Base-by-base conservation (phyloP, 2,113 vertebrate genomes). In the Oncorhynchus clarkii region DNA sequence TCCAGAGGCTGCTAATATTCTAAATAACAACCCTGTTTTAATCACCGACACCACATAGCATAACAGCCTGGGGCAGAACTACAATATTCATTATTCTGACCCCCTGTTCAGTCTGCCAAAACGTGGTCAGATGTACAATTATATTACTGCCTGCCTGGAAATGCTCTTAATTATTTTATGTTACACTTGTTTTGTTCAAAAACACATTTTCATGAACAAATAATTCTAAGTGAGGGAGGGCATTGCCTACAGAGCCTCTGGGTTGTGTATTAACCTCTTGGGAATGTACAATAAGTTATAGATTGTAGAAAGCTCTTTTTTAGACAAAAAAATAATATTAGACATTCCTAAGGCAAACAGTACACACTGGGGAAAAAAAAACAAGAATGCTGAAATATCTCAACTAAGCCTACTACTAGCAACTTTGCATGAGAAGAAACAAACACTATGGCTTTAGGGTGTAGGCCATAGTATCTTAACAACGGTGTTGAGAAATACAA, bases 61-160 rank as follows among this genome's bases (percentile, higher is more conserved):
- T 51, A 85, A 87, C 81, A 87, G 79, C 86, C 31, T 7, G 73
- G 54, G 83, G 79, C 67, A 75, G 80, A 72, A 66, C 78, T 71
- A 84, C 59, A 1, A 16, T 71, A 29, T 83, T 87, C 69, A 86
- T 77, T 80, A 78, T 79, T 83, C 72, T 84, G 87, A 90, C 85
- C 51, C 84, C 74, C 13, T 64, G 68, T 73, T 75, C 3, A 1
- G 68, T 64, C 75, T 75, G 67, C 77, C 67, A 76, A 79, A 86
- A 68, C 62, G 65, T 78, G 80, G 18, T 81, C 80, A 76, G 73
- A 82, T 80, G 77, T 73, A 75, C 64, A 81, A 80, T 79, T 77
- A 39, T 74, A 81, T 82, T 65, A 70, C 59, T 2, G 31, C 73
- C 49, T 74, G 69, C 60, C 74, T 76, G 78, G 79, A 82, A 74